phyloP scores from a whole-genome alignment of 2,113 vertebrate species.

The Caretta caretta region DNA sequence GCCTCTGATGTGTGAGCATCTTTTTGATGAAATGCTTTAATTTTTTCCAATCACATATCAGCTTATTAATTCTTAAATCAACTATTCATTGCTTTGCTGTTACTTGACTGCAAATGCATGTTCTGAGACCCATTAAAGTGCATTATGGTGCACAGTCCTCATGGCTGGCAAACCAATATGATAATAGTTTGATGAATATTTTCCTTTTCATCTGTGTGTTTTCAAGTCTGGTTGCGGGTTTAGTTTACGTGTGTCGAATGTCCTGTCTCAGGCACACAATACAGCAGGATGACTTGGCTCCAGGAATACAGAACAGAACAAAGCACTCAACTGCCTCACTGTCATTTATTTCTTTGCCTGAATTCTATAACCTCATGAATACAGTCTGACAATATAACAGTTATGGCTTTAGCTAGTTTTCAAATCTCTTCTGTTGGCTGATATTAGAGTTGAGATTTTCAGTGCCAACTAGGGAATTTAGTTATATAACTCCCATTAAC shows the following conservation, averaged over 20 bases:
- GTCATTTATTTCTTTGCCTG: not conserved
- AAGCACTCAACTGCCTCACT: not conserved
- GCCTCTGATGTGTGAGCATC: slow-evolving; percentile 24
- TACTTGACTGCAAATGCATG: slow-evolving; percentile 24
- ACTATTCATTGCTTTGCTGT: slow-evolving; percentile 17
- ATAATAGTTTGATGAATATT: not conserved
- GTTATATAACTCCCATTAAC: not conserved
- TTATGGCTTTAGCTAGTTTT: not conserved
- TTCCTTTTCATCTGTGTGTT: slow-evolving; percentile 14
- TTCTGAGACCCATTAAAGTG: slow-evolving; percentile 58
- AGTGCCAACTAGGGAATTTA: not conserved
- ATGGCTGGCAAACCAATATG: slow-evolving; percentile 20
- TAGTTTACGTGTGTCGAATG: not conserved
- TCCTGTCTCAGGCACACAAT: not conserved
- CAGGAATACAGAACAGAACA: not conserved
- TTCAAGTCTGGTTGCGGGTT: not conserved
- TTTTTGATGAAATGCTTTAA: slow-evolving; percentile 49
- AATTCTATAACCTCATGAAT: not conserved
- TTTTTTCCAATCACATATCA: slow-evolving; percentile 12
- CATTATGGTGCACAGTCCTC: not conserved
- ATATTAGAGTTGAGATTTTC: not conserved
- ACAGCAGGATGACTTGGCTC: not conserved
- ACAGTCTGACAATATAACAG: not conserved
- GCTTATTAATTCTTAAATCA: slow-evolving; percentile 69
- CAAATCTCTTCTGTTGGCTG: not conserved